These are phyloP conservation scores for Corvus moneduloides DNA, from an alignment of 2,113 vertebrate genomes.

Conservation along the genomic window DNA sequence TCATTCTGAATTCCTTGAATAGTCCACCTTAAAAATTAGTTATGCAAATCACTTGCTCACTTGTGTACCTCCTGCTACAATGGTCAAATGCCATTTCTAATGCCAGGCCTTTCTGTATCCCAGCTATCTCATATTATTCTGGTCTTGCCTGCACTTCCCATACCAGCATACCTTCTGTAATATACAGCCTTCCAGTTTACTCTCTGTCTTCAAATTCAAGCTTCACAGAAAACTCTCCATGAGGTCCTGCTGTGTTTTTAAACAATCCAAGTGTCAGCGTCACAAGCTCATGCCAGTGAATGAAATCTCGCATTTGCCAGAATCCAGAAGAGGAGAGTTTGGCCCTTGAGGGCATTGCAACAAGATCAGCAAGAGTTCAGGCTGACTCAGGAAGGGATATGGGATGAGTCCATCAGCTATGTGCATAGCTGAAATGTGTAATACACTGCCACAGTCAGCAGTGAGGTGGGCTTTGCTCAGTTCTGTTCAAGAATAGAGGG, in stretches of 20 bases:
- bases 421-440: neutral
- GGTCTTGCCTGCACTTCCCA: neutral
- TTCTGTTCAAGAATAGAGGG: neutral
- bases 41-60: neutral
- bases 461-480: neutral
- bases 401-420: neutral
- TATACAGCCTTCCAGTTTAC: neutral
- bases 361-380: neutral
- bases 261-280: neutral
- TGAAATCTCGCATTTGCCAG: fast-evolving
- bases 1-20: neutral
- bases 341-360: neutral
- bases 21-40: neutral
- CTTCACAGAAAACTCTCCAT: neutral
- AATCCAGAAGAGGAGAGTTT: neutral
- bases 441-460: neutral
- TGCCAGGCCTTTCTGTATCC: neutral
- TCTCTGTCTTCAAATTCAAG: neutral
- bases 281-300: neutral
- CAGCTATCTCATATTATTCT: neutral
- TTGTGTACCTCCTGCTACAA: neutral
- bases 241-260: neutral
- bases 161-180: neutral
- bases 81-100: neutral
- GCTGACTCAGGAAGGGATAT: neutral